Base-by-base conservation (phyloP, 2,797 vertebrate genomes). In the Phyllotis vaccarum region DNA sequence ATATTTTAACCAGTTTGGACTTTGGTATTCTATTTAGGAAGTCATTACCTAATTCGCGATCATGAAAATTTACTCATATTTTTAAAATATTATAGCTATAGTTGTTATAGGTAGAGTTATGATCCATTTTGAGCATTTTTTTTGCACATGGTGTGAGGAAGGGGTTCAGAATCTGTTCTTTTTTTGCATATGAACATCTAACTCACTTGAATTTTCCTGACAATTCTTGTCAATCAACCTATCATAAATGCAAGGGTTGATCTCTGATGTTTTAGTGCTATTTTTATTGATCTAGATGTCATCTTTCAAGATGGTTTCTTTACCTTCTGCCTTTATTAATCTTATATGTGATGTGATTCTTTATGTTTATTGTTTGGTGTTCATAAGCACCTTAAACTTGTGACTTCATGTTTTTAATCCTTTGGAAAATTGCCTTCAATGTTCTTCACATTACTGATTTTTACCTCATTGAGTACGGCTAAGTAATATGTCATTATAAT, bases 311-410 rank as follows among this genome's bases (percentile, higher is more conserved):
- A 60, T 17, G 66, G 34, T 85, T 85, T 37, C 40, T 37, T 92
- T 31, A 22, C 24, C 58, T 82, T 92, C 64, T 37, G 12, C 52
- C 79, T 74, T 95, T 31, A 68, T 27, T 16, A 85, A 37, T 82
- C 13, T 80, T 64, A 31, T 58, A 5, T 43, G 12, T 86, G 22
- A 11, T 78, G 7, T 96, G 66, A 60, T 89, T 91, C 16, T 86
- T 80, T 75, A 34, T 93, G 43, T 62, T 91, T 96, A 68, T 64
- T 66, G 5, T 70, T 86, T 86, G 27, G 2, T 64, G 86, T 72
- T 86, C 34, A 86, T 31, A 81, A 81, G 27, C 27, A 13, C 68
- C 83, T 78, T 93, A 78, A 85, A 58, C 70, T 80, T 92, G 21
- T 81, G 52, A 16, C 52, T 86, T 89, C 17, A 21, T 58, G 16